These are phyloP conservation scores for Syncerus caffer DNA, from an alignment of 2,797 vertebrate genomes.

Conservation along the genomic window DNA sequence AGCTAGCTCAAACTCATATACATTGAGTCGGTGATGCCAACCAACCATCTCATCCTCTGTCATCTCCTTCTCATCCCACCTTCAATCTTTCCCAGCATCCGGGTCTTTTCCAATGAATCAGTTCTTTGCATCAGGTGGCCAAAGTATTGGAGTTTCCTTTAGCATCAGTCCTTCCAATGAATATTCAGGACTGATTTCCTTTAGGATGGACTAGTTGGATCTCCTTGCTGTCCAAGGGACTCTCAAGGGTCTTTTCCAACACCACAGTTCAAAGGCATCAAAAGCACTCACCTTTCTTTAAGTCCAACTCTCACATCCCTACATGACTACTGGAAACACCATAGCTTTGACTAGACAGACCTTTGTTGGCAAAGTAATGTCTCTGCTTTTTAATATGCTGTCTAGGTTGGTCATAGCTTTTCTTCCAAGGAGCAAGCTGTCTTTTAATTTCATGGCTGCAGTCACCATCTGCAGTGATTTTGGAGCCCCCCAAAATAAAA, in stretches of 20 bases:
- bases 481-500: neutral
- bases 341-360: neutral
- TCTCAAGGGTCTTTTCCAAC: neutral
- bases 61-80: neutral
- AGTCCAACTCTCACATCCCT: neutral
- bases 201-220: neutral
- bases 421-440: neutral
- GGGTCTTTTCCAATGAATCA: neutral
- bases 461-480: neutral
- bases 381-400: neutral
- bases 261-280: neutral
- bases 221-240: neutral
- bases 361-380: neutral
- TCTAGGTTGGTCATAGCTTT: neutral
- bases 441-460: neutral
- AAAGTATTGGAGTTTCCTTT: neutral
- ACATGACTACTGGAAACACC: neutral
- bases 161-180: neutral
- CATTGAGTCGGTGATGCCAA: neutral
- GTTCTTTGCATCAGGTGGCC: neutral
- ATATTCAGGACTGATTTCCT: neutral
- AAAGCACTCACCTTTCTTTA: neutral
- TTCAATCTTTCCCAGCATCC: neutral
- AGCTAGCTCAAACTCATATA: neutral
- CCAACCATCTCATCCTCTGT: neutral